Evolutionary conservation across 2,113 vertebrate genomes (phyloP).

Genomic region (Microtus montanus): DNA sequence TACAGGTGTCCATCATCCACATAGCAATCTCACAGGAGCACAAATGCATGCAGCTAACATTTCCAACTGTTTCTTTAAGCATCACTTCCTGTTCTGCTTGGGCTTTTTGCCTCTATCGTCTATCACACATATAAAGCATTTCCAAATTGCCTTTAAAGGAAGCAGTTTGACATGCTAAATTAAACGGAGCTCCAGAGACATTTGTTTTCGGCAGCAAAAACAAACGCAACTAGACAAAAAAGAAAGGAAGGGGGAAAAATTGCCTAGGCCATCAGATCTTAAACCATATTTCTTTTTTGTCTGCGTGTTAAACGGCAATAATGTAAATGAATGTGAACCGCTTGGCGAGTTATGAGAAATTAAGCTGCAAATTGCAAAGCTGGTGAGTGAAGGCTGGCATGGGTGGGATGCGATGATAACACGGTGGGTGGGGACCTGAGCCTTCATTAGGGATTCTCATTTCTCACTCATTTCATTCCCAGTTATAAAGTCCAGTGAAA

Average conservation of each 20-base stretch:
- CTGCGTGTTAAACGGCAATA: constrained; percentile 47
- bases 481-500: constrained; percentile 77
- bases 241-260: not conserved
- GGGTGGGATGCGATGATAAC: constrained; percentile 42
- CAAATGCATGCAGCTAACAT: not conserved
- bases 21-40: not conserved
- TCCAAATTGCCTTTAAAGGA: constrained; percentile 67
- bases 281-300: constrained; percentile 71
- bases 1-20: not conserved
- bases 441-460: constrained; percentile 58
- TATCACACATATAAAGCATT: constrained; percentile 55
- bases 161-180: constrained; percentile 69
- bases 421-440: constrained; percentile 36
- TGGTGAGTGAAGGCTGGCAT: constrained; percentile 14
- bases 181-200: constrained; percentile 60
- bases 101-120: not conserved
- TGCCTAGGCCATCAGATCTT: constrained; percentile 73
- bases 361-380: constrained; percentile 56
- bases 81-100: not conserved
- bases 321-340: constrained; percentile 71
- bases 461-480: constrained; percentile 70
- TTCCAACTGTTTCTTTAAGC: not conserved
- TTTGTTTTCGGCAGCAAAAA: constrained; percentile 71
- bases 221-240: constrained; percentile 76
- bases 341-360: constrained; percentile 68